phyloP scores from a whole-genome alignment of 2,888 invertebrate genomes.

The Drosophila limbata region DNA sequence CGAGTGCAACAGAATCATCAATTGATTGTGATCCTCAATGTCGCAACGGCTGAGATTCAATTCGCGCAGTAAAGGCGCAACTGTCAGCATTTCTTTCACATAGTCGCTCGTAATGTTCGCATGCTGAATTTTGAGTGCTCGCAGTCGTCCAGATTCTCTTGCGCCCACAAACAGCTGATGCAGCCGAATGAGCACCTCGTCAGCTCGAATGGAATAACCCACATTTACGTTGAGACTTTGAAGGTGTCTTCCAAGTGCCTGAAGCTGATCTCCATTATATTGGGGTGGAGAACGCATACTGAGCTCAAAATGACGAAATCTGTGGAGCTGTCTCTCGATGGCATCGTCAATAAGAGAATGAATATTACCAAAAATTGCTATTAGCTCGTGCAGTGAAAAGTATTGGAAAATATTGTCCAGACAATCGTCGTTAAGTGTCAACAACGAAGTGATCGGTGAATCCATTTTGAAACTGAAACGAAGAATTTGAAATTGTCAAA shows the following conservation, averaged over 20 bases:
- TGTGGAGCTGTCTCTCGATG: constrained; percentile 53
- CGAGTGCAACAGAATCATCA: constrained; percentile 34
- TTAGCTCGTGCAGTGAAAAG: constrained; percentile 49
- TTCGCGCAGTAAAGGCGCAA: constrained; percentile 38
- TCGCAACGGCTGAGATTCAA: constrained; percentile 59
- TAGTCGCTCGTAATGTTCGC: constrained; percentile 32
- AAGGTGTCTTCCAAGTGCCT: constrained; percentile 49
- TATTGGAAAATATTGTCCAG: constrained; percentile 51
- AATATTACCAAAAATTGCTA: constrained; percentile 34
- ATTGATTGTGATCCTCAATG: constrained; percentile 32
- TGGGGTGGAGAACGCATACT: constrained; percentile 59
- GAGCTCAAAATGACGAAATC: constrained; percentile 45
- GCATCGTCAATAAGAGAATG: constrained; percentile 44
- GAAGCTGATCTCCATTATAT: constrained; percentile 27
- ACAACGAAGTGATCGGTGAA: constrained; percentile 13
- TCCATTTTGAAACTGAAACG: background rate
- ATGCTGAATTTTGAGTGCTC: constrained; percentile 53
- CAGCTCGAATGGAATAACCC: constrained; percentile 48
- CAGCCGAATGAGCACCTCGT: constrained; percentile 24
- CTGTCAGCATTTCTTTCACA: constrained; percentile 27
- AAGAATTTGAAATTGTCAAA: background rate
- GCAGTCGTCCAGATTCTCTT: constrained; percentile 29
- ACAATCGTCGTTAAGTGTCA: constrained; percentile 52
- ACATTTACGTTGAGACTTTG: constrained; percentile 52
- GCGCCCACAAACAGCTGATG: constrained; percentile 46